phyloP scores from a whole-genome alignment of 2,888 invertebrate species.

The Hirudinaria manillensis region DNA sequence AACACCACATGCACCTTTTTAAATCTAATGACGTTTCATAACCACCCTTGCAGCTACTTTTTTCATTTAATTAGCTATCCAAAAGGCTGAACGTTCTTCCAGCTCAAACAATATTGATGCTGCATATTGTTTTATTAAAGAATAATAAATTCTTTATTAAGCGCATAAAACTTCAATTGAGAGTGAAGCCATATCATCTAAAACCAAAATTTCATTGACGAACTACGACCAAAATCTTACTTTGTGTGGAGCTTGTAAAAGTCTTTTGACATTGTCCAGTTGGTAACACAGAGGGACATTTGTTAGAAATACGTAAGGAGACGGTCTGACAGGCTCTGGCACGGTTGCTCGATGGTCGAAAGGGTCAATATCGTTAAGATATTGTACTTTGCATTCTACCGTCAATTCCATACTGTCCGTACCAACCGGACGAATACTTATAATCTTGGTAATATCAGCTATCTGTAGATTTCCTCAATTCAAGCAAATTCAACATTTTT shows the following conservation, averaged over 20 bases:
- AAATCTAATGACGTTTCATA: neutral
- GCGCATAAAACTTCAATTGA: too few species aligned
- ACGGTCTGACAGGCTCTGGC: slow-evolving; percentile 6
- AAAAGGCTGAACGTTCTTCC: too few species aligned
- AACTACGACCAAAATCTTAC: slow-evolving; percentile 60
- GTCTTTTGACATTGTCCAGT: slow-evolving; percentile 82
- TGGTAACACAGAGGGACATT: slow-evolving; percentile 81
- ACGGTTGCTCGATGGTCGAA: neutral
- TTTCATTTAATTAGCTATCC: neutral
- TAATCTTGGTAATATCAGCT: too few species aligned
- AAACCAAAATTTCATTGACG: too few species aligned
- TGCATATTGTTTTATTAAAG: too few species aligned
- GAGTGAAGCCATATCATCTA: too few species aligned
- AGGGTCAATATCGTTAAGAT: slow-evolving; percentile 19
- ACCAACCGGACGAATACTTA: too few species aligned
- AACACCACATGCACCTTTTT: neutral
- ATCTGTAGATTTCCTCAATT: too few species aligned
- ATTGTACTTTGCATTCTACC: neutral
- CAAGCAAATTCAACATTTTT: too few species aligned
- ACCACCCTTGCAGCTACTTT: neutral
- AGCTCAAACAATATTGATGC: too few species aligned
- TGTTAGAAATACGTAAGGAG: neutral
- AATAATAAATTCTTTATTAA: too few species aligned
- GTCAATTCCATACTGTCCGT: neutral
- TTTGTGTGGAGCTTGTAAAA: slow-evolving; percentile 89